Evolutionary conservation across 2,113 vertebrate genomes (phyloP).

Genomic region (Archilochus colubris): DNA sequence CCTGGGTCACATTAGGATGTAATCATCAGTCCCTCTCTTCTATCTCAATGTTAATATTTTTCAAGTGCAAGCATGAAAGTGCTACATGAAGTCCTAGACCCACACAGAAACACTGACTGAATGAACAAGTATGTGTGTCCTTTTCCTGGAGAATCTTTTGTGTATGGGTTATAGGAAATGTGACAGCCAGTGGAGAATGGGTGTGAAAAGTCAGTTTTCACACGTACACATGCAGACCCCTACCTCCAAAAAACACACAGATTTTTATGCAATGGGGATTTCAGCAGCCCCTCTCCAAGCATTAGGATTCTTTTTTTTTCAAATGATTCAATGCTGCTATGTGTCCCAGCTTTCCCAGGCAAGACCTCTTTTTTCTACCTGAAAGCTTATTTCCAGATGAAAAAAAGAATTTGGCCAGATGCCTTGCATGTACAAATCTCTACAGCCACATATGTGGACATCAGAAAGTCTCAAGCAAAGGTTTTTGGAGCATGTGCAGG

Average conservation of each 20-base stretch:
- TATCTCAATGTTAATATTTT: not conserved
- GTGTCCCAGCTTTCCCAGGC: not conserved
- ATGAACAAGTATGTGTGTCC: fast-evolving
- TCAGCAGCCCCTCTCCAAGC: not conserved
- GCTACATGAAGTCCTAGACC: not conserved
- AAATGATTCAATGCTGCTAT: not conserved
- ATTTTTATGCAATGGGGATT: not conserved
- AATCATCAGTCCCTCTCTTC: not conserved
- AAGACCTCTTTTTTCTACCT: not conserved
- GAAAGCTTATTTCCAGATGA: constrained; percentile 1
- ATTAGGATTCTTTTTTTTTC: not conserved
- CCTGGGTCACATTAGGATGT: not conserved
- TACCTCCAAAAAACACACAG: not conserved
- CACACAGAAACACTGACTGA: not conserved
- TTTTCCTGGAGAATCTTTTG: not conserved
- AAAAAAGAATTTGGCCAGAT: not conserved
- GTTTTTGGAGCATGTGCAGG: not conserved
- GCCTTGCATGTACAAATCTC: not conserved
- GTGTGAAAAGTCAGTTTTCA: not conserved
- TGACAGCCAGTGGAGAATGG: not conserved
- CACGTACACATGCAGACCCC: fast-evolving
- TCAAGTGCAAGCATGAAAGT: not conserved
- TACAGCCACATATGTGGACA: fast-evolving
- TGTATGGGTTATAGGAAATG: not conserved
- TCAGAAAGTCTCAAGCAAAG: not conserved